Evolutionary conservation across 2,113 vertebrate genomes (phyloP).

Genomic region (Entomyzon cyanotis): DNA sequence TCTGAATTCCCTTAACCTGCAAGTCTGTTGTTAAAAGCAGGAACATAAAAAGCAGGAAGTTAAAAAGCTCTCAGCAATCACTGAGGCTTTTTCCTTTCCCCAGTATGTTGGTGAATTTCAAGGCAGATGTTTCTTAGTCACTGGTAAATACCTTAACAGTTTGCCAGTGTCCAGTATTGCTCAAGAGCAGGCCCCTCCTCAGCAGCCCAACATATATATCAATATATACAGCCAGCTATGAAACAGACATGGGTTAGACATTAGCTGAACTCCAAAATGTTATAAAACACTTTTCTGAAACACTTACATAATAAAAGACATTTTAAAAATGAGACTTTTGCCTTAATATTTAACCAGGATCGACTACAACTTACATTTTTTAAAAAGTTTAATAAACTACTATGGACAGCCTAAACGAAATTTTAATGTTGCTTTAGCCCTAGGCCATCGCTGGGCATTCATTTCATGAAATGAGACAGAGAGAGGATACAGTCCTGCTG

Average conservation of each 20-base stretch:
- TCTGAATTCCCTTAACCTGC: background rate
- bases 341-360: background rate
- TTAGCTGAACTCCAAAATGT: background rate
- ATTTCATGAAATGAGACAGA: background rate
- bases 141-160: background rate
- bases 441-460: background rate
- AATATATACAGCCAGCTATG: background rate
- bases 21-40: background rate
- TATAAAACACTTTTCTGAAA: background rate
- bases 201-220: background rate
- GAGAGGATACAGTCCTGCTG: background rate
- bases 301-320: background rate
- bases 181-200: background rate
- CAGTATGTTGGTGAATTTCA: fast-evolving
- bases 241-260: background rate
- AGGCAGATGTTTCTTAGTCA: background rate
- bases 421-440: background rate
- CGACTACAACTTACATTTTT: background rate
- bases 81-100: background rate
- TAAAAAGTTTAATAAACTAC: background rate
- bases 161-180: background rate
- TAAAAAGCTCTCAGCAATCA: background rate
- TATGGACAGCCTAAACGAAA: background rate
- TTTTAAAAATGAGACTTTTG: background rate
- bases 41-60: background rate